These are phyloP conservation scores for Ficedula albicollis DNA, from an alignment of 2,797 vertebrate genomes.

Conservation along the genomic window DNA sequence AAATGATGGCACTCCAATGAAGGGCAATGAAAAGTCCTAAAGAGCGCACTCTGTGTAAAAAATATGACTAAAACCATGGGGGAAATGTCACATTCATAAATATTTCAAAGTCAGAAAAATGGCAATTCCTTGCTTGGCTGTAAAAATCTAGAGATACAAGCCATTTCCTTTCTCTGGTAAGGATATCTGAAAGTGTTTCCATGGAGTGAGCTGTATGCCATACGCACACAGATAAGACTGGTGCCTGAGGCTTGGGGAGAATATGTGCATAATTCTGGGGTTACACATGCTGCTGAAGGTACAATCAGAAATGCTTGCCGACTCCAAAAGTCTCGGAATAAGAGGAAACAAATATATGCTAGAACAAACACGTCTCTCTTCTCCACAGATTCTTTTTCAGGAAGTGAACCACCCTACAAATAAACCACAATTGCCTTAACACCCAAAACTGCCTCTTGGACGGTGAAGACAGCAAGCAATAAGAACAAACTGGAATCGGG, in stretches of 20 bases:
- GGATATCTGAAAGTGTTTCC: slow-evolving; percentile 23
- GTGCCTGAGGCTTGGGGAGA: not conserved
- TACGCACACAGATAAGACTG: slow-evolving; percentile 18
- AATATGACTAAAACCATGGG: not conserved
- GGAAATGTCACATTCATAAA: not conserved
- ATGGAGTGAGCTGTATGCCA: slow-evolving; percentile 3
- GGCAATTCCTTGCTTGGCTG: not conserved
- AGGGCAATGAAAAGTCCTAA: not conserved
- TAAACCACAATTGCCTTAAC: slow-evolving; percentile 1
- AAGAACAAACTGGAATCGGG: not conserved
- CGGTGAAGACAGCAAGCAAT: not conserved
- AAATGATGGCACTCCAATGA: not conserved
- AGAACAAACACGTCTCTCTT: not conserved
- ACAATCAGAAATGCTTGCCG: not conserved
- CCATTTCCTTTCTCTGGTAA: slow-evolving; percentile 40
- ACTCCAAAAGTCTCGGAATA: not conserved
- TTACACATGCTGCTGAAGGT: not conserved
- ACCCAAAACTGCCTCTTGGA: not conserved
- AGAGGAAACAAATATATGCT: slow-evolving; percentile 17
- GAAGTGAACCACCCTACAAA: slow-evolving; percentile 17
- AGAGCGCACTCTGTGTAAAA: not conserved
- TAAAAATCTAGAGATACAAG: slow-evolving; percentile 19
- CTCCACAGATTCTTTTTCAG: not conserved
- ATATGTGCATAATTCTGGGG: not conserved
- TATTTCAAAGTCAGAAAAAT: not conserved